phyloP scores from a whole-genome alignment of 2,113 vertebrate genomes.

The Cynoglossus semilaevis region DNA sequence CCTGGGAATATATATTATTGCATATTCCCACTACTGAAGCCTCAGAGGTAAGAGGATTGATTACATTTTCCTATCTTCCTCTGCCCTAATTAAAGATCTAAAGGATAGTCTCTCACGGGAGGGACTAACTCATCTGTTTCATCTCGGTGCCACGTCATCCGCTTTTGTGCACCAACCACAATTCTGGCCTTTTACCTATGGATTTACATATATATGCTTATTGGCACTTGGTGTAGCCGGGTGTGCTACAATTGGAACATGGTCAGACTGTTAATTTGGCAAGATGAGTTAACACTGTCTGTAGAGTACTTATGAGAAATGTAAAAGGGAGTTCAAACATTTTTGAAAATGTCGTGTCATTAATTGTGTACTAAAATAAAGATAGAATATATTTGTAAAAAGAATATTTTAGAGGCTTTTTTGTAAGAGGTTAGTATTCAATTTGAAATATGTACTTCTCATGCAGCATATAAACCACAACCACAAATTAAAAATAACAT shows the following conservation, averaged over 20 bases:
- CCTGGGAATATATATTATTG: slow-evolving; percentile 53
- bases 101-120: slow-evolving; percentile 48
- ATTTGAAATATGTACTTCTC: too few relatives aligned
- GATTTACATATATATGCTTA: not conserved
- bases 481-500: too few relatives aligned
- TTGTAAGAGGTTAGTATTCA: too few relatives aligned
- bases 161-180: slow-evolving; percentile 1
- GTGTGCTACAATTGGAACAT: slow-evolving; percentile 5
- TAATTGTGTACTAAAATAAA: too few relatives aligned
- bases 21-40: slow-evolving; percentile 48
- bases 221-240: not conserved
- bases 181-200: slow-evolving; percentile 24
- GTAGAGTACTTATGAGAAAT: not conserved
- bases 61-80: slow-evolving; percentile 64
- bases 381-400: too few relatives aligned
- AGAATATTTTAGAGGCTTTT: too few relatives aligned
- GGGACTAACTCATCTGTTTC: slow-evolving; percentile 47
- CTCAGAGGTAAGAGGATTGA: slow-evolving; percentile 66
- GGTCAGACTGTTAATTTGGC: slow-evolving; percentile 11
- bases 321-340: too few relatives aligned
- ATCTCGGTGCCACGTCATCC: slow-evolving; percentile 31
- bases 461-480: too few relatives aligned
- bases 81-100: slow-evolving; percentile 71
- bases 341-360: too few relatives aligned
- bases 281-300: not conserved